Evolutionary conservation across 2,888 invertebrate genomes (phyloP).

Genomic region (Amphipoea lucens): DNA sequence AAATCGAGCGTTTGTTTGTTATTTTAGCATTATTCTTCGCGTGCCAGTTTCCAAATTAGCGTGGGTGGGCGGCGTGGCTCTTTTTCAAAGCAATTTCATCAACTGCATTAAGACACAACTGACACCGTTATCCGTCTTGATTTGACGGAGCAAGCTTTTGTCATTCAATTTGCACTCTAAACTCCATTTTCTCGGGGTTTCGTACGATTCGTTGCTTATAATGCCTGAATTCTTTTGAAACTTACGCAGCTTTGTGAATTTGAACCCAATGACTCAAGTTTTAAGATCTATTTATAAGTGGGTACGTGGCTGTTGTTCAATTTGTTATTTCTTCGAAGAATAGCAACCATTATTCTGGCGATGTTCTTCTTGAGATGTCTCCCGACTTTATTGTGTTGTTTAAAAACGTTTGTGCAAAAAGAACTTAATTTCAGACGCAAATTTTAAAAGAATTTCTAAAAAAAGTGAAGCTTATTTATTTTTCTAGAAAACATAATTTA

Average conservation of each 20-base stretch:
- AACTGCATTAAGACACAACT: conserved; percentile 54
- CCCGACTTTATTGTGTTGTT: conserved; percentile 60
- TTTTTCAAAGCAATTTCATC: conserved; percentile 54
- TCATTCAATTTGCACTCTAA: conserved; percentile 72
- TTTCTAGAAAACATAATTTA: neutral
- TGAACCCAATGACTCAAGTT: conserved; percentile 47
- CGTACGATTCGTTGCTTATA: conserved; percentile 65
- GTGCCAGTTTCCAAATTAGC: conserved; percentile 32
- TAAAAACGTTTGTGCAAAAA: conserved; percentile 48
- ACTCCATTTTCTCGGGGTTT: conserved; percentile 61
- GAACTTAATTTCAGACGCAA: conserved; percentile 36
- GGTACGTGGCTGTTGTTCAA: conserved; percentile 58
- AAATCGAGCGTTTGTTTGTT: conserved; percentile 23
- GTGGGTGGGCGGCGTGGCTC: neutral
- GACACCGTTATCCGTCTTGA: conserved; percentile 67
- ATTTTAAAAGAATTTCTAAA: conserved; percentile 12
- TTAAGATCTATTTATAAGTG: conserved; percentile 55
- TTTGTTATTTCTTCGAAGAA: conserved; percentile 68
- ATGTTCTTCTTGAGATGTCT: conserved; percentile 63
- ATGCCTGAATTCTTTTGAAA: conserved; percentile 58
- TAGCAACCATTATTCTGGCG: conserved; percentile 68
- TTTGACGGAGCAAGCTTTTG: conserved; percentile 70
- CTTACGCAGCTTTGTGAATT: conserved; percentile 44
- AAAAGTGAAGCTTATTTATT: neutral
- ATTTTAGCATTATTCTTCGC: conserved; percentile 18